Evolutionary conservation across 2,113 vertebrate genomes (phyloP), one percentile per base, ranked within the genome.

Genomic region (Pachyramphus minor): DNA sequence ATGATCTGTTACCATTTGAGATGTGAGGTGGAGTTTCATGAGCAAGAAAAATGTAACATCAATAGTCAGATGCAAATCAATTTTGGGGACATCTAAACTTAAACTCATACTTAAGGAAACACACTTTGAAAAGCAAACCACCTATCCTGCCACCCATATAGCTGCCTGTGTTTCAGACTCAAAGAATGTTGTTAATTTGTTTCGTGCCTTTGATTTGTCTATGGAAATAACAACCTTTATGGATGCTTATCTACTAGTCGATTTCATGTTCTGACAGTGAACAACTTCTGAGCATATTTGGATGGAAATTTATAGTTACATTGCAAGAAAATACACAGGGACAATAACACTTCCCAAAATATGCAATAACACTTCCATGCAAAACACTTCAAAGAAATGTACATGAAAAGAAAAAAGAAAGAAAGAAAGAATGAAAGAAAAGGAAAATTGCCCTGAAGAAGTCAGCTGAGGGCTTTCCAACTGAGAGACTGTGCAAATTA

Each of bases 231-330:
- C 55, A 39, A 93, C 80, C 76, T 92, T 97, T 87, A 90, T 90
- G 33, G 75, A 35, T 81, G 72, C 76, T 97, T 96, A 95, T 96
- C 92, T 96, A 44, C 75, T 77, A 93, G 64, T 14, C 0, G 5
- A 95, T 96, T 95, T 95, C 94, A 84, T 96, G 91, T 97, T 97
- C 96, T 95, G 91, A 95, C 93, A 95, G 86, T 3, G 5, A 95
- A 92, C 31, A 92, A 8, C 94, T 97, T 95, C 90, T 95, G 93
- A 95, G 72, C 30, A 31, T 90, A 77, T 92, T 84, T 96, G 80
- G 68, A 53, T 86, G 71, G 80, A 97, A 95, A 86, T 95, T 96
- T 95, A 92, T 90, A 92, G 94, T 75, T 93, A 78, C 68, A 92
- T 39, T 89, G 72, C 39, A 93, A 92, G 55, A 96, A 95, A 95